These are phyloP conservation scores for Megastigmus dorsalis DNA, from an alignment of 2,888 invertebrate species.

Conservation along the genomic window DNA sequence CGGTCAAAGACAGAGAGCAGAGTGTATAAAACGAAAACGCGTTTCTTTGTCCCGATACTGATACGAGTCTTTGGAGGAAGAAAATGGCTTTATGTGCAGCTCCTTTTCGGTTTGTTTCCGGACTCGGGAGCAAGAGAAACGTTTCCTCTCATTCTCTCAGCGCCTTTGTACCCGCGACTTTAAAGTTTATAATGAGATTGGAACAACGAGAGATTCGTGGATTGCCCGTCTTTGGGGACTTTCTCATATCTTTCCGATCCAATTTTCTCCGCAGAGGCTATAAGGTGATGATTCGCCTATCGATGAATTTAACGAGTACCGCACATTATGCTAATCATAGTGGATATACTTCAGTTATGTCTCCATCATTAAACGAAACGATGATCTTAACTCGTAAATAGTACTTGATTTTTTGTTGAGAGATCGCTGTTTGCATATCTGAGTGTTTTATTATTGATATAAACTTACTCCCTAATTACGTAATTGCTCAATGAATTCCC, in stretches of 20 bases:
- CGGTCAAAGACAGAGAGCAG: slow-evolving; percentile 12
- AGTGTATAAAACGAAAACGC: slow-evolving; percentile 12
- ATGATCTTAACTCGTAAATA: too few species aligned
- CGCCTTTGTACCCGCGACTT: not conserved
- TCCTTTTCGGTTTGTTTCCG: slow-evolving; percentile 17
- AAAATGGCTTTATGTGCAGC: not conserved
- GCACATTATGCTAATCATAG: too few species aligned
- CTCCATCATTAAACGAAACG: too few species aligned
- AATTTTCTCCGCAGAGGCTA: not conserved
- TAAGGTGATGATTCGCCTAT: too few species aligned
- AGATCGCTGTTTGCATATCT: too few species aligned
- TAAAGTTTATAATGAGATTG: slow-evolving; percentile 7
- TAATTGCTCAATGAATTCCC: too few species aligned
- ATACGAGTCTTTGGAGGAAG: slow-evolving; percentile 1
- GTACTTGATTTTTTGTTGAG: too few species aligned
- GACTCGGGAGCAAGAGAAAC: not conserved
- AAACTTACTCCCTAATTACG: too few species aligned
- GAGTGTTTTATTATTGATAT: too few species aligned
- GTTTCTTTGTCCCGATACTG: slow-evolving; percentile 34
- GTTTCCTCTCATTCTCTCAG: not conserved
- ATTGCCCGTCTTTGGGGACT: not conserved
- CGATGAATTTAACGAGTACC: too few species aligned
- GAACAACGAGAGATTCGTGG: not conserved
- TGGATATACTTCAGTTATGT: too few species aligned
- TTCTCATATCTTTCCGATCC: not conserved